Evolutionary conservation across 2,797 vertebrate species (phyloP), one percentile per base, ranked within the genome.

Genomic region (Gouania willdenowi): DNA sequence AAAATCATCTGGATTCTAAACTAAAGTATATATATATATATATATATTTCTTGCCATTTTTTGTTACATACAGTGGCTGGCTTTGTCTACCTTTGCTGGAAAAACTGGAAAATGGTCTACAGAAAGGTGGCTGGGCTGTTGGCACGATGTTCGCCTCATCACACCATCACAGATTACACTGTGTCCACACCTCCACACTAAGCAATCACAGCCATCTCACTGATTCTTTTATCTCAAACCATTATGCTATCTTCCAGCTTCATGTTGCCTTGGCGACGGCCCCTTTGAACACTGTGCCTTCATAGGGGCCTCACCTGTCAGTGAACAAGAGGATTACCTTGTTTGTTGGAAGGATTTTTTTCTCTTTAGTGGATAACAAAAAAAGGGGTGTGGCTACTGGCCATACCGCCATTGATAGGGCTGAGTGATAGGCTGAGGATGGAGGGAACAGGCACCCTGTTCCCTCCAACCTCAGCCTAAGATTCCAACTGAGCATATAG

Each of bases 381-480:
- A n/a, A n/a, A n/a, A n/a, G 13, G 14, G 27, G 48, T 29, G 37
- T 7, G 36, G 41, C 39, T n/a, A 16, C 51, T 47, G 66, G 47
- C 39, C 16, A 77, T 47, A 77, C 79, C 69, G 85, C 82, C 68
- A 85, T 73, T 66, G 80, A 81, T 80, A 79, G 80, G 63, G 48
- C 78, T 81, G 76, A 71, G 83, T 75, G 57, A 81, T 58, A 56
- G 60, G 81, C 53, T 20, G 36, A 66, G 67, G 63, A 78, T 77
- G 85, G 54, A 81, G 67, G n/a, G n/a, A n/a, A n/a, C n/a, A n/a
- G n/a, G n/a, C n/a, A n/a, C n/a, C n/a, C n/a, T n/a, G n/a, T n/a
- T n/a, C n/a, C n/a, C n/a, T n/a, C n/a, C n/a, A n/a, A n/a, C n/a
- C n/a, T n/a, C n/a, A n/a, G 66, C 71, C 55, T 41, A 64, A 68